A percentile compares a stretch with the other conserved stretches of the same genome.
These are phyloP conservation scores for Anguilla japonica DNA, from an alignment of 2,113 vertebrate species.

Conservation along the genomic window DNA sequence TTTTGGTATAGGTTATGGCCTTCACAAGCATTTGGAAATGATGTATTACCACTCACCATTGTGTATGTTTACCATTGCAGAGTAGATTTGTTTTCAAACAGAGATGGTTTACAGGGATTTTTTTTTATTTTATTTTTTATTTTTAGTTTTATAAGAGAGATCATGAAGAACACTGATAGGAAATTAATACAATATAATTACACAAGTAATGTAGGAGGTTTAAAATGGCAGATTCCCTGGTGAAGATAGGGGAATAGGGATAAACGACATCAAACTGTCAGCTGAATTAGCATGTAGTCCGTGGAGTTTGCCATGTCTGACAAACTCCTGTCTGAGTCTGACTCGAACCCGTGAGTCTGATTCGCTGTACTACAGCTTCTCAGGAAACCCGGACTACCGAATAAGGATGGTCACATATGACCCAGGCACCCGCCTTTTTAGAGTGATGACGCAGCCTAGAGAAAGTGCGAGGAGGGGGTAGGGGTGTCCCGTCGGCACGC, in stretches of 20 bases:
- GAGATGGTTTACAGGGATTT: too few relatives aligned
- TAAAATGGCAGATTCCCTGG: slow-evolving; percentile 2
- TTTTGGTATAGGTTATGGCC: too few relatives aligned
- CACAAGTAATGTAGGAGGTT: not conserved
- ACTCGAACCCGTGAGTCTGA: not conserved
- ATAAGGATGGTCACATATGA: slow-evolving; percentile 71
- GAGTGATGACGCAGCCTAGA: slow-evolving; percentile 68
- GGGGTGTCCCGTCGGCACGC: slow-evolving; percentile 65
- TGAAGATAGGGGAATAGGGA: slow-evolving; percentile 12
- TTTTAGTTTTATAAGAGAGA: too few relatives aligned
- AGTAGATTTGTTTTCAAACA: too few relatives aligned
- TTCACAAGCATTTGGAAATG: too few relatives aligned
- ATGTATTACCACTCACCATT: too few relatives aligned
- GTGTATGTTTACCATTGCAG: too few relatives aligned
- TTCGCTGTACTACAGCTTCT: slow-evolving; percentile 28
- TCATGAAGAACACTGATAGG: too few relatives aligned
- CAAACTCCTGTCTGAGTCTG: not conserved
- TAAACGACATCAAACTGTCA: not conserved
- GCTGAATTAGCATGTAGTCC: slow-evolving; percentile 17
- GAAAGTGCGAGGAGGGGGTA: slow-evolving; percentile 51
- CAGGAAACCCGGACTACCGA: slow-evolving; percentile 50
- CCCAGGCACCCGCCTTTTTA: slow-evolving; percentile 66
- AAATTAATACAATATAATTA: too few relatives aligned
- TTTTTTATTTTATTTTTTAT: too few relatives aligned
- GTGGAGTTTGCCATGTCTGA: not conserved